phyloP scores from a whole-genome alignment of 2,888 invertebrate species.

The Drosophila flavopinicola region DNA sequence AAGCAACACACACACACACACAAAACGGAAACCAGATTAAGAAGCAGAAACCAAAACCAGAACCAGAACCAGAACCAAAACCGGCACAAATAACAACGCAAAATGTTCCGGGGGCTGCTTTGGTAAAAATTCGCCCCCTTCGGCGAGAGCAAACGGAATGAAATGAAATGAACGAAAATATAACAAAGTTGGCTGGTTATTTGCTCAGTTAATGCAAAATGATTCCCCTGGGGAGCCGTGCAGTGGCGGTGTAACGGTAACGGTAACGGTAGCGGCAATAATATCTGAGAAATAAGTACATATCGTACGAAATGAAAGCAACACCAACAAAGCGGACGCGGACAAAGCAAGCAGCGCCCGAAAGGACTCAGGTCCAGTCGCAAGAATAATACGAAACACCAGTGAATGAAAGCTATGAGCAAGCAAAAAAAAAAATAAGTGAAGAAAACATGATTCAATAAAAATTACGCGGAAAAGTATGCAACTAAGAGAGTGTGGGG shows the following conservation, averaged over 20 bases:
- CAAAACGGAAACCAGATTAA: constrained; percentile 47
- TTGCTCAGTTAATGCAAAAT: constrained; percentile 80
- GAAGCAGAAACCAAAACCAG: constrained; percentile 37
- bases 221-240: constrained; percentile 68
- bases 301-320: constrained; percentile 20
- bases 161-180: constrained; percentile 76
- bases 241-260: constrained; percentile 25
- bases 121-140: constrained; percentile 28
- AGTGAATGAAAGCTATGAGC: constrained; percentile 46
- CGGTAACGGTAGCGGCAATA: no score
- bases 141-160: constrained; percentile 63
- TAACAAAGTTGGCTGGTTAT: constrained; percentile 79
- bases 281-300: constrained; percentile 51
- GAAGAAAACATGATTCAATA: constrained; percentile 73
- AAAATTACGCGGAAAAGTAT: constrained; percentile 76
- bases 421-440: constrained; percentile 19
- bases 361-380: constrained; percentile 14
- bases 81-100: constrained; percentile 59
- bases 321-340: constrained; percentile 18
- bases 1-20: no score
- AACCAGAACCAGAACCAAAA: constrained; percentile 22
- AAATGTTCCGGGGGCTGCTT: constrained; percentile 34
- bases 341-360: constrained; percentile 17
- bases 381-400: constrained; percentile 40
- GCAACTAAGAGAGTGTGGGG: constrained; percentile 53